Evolutionary conservation across 2,888 invertebrate genomes (phyloP).

Genomic region (Nemoura dubitans): DNA sequence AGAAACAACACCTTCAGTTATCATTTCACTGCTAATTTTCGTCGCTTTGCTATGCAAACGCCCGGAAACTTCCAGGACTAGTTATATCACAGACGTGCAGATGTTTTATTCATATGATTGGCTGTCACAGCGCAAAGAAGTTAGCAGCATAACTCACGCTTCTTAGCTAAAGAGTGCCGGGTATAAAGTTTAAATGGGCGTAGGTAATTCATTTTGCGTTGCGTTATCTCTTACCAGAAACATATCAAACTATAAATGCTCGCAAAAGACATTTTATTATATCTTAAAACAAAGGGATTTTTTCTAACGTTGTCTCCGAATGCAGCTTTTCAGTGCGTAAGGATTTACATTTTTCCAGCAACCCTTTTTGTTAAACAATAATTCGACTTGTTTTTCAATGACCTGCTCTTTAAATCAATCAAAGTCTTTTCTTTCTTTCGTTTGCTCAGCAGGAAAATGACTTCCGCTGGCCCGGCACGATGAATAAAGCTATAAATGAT

Average conservation of each 20-base stretch:
- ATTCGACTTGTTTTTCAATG: neutral
- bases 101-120: neutral
- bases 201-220: too few species aligned
- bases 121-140: neutral
- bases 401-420: conserved; percentile 1
- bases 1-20: neutral
- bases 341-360: too few species aligned
- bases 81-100: neutral
- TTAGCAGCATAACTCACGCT: neutral
- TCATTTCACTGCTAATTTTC: neutral
- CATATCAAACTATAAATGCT: too few species aligned
- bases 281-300: too few species aligned
- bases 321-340: too few species aligned
- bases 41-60: neutral
- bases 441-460: neutral
- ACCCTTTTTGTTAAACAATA: neutral
- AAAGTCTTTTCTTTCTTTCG: neutral
- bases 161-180: too few species aligned
- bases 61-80: neutral
- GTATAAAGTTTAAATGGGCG: too few species aligned
- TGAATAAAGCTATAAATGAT: neutral
- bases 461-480: neutral
- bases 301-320: too few species aligned
- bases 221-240: too few species aligned
- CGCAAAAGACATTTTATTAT: too few species aligned